Evolutionary conservation across 2,888 invertebrate species (phyloP).

Genomic region (Napeogenes inachia): DNA sequence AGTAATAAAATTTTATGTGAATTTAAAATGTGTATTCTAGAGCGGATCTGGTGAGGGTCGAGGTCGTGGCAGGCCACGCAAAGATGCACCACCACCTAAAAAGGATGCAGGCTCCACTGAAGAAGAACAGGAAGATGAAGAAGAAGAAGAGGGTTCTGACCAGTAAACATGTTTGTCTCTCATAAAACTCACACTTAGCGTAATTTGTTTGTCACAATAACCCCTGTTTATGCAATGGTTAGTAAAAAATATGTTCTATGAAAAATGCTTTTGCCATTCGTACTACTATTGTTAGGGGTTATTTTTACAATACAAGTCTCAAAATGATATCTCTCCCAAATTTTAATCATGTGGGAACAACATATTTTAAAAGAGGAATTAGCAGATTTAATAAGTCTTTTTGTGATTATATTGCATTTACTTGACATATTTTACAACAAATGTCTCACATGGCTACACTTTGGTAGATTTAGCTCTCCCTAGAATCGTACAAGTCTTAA

Average conservation of each 20-base stretch:
- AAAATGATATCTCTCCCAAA: conserved; percentile 58
- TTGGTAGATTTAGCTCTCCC: conserved; percentile 66
- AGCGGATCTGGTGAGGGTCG: conserved; percentile 62
- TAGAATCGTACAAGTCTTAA: conserved; percentile 73
- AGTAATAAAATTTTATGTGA: too few relatives aligned
- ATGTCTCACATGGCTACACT: conserved; percentile 60
- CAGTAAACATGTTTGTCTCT: conserved; percentile 62
- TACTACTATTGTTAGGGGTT: conserved; percentile 48
- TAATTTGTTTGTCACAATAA: conserved; percentile 71
- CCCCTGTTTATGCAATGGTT: conserved; percentile 36
- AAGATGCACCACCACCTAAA: conserved; percentile 69
- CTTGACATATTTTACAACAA: conserved; percentile 41
- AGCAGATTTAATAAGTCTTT: conserved; percentile 38
- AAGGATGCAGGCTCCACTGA: conserved; percentile 71
- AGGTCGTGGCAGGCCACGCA: conserved; percentile 70
- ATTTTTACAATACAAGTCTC: conserved; percentile 67
- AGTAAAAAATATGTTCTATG: conserved; percentile 38
- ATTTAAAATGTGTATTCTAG: conserved; percentile 35
- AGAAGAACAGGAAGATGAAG: conserved; percentile 73
- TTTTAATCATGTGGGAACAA: conserved; percentile 60
- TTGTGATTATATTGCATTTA: conserved; percentile 60
- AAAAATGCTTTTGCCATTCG: conserved; percentile 26
- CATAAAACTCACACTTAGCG: conserved; percentile 62
- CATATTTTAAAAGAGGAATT: conserved; percentile 39
- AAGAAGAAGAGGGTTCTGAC: conserved; percentile 73